Evolutionary conservation across 1,140 invertebrate species (phyloP).

Genomic region (Drosophila saltans): DNA sequence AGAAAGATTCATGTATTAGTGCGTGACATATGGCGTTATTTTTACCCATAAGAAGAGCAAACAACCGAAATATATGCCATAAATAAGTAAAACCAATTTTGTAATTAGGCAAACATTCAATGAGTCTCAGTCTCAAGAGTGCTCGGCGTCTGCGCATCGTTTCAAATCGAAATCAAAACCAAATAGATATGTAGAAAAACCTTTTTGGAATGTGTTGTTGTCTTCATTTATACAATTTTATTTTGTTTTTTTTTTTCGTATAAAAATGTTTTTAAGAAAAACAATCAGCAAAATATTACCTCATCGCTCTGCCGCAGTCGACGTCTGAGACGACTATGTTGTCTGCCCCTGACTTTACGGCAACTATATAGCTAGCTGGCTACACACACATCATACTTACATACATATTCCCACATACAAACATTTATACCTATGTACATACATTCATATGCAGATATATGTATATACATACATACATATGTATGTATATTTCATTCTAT

Average conservation of each 20-base stretch:
- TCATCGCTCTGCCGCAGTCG: constrained; percentile 67
- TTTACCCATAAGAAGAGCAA: constrained; percentile 44
- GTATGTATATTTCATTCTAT: constrained; percentile 50
- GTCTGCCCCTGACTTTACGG: constrained; percentile 75
- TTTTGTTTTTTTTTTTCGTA: constrained; percentile 13
- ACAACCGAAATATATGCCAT: constrained; percentile 35
- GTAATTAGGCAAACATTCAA: constrained; percentile 48
- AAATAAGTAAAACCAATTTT: constrained; percentile 63
- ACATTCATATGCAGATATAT: not conserved
- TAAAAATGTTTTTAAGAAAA: constrained; percentile 38
- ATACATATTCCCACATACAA: not conserved
- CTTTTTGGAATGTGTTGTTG: constrained; percentile 16
- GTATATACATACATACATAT: not conserved
- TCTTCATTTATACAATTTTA: constrained; percentile 15
- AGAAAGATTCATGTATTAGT: constrained; percentile 54
- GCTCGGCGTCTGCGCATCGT: constrained; percentile 57
- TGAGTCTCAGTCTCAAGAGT: constrained; percentile 15
- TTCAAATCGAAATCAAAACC: constrained; percentile 24
- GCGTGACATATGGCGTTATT: constrained; percentile 76
- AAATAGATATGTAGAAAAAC: not conserved
- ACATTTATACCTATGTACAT: constrained; percentile 15
- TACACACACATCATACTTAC: constrained; percentile 6
- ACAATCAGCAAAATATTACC: constrained; percentile 65
- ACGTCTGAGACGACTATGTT: constrained; percentile 45
- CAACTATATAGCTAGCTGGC: constrained; percentile 2